Percentiles rank a stretch among this genome's conserved stretches.
These are phyloP conservation scores for Rotaria sp. DNA, from an alignment of 2,888 invertebrate genomes.

Conservation along the genomic window DNA sequence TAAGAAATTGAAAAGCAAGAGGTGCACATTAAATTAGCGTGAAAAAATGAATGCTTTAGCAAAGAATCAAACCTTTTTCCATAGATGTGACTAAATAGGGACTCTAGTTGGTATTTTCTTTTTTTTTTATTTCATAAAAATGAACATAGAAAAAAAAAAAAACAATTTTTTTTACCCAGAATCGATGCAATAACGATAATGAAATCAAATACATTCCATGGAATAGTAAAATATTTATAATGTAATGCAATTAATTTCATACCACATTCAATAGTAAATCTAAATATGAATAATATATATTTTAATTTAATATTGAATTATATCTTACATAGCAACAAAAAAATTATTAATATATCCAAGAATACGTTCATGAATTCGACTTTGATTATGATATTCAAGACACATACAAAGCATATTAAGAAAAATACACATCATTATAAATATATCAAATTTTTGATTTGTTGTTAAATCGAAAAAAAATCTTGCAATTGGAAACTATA, in stretches of 20 bases:
- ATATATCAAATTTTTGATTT: slow-evolving; percentile 97
- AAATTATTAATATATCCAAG: slow-evolving; percentile 88
- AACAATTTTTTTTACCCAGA: slow-evolving; percentile 71
- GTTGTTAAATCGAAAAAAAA: slow-evolving; percentile 93
- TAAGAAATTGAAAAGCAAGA: no score
- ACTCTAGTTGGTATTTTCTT: no score
- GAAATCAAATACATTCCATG: slow-evolving; percentile 99
- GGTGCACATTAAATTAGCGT: no score
- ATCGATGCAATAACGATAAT: slow-evolving; percentile 96
- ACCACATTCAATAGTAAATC: slow-evolving; percentile 90
- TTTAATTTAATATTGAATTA: neutral
- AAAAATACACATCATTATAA: slow-evolving; percentile 96
- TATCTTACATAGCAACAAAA: slow-evolving; percentile 75
- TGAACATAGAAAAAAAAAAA: no score
- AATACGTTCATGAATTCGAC: slow-evolving; percentile 59
- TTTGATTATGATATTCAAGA: slow-evolving; percentile 87
- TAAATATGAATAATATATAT: neutral
- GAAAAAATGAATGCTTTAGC: no score
- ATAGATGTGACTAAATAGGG: no score
- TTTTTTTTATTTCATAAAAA: no score
- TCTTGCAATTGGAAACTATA: slow-evolving; percentile 28
- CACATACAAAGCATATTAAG: slow-evolving; percentile 98
- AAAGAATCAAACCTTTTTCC: no score
- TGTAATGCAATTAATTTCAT: slow-evolving; percentile 94
- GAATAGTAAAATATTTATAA: slow-evolving; percentile 96